Base-by-base conservation (phyloP, 2,113 vertebrate genomes). In the Melanerpes aurifrons region DNA sequence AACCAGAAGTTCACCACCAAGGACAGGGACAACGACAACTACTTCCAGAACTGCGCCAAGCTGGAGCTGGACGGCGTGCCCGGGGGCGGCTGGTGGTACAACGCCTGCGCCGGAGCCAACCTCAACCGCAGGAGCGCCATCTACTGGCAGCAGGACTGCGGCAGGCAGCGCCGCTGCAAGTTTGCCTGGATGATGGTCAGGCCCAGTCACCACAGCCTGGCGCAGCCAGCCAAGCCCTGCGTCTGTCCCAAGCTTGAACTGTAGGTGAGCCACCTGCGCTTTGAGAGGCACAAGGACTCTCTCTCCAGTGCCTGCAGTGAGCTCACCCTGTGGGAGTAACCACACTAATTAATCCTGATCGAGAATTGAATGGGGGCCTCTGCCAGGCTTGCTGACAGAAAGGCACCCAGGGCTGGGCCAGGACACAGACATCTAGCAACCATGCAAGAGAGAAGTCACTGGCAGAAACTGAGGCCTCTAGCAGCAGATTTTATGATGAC, bases 1-100 rank as follows among this genome's bases (percentile, higher is more conserved):
- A 99, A 99, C 97, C 98, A 98, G 89, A 98, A 96, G 79, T 98
- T 98, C 95, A 98, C 98, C 92, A 98, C 98, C 22, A 98, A 98
- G 93, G 98, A 98, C 95, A 96, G 96, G 82, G 98, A 98, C 95
- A 98, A 98, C 2, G 98, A 98, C 92, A 99, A 98, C 91, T 98
- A 98, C 92, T 98, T 98, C 77, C 98, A 98, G 93, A 98, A 98
- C 12, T 98, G 97, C 66, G 98, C 98, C 74, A 98, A 97, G 86
- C 37, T 99, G 92, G 98, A 98, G 83, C 98, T 97, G 70, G 98
- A 97, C 53, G 98, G 97, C 1, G 82, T 98, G 48, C 94, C 98
- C 0, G 98, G 98, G 17, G 98, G 97, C 40, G 98, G 98, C 14
- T 99, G 98, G 98, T 99, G 98, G 98, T 98, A 98, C 1, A 98